These are phyloP conservation scores for Lacerta agilis DNA, from an alignment of 2,797 vertebrate species.

Conservation along the genomic window DNA sequence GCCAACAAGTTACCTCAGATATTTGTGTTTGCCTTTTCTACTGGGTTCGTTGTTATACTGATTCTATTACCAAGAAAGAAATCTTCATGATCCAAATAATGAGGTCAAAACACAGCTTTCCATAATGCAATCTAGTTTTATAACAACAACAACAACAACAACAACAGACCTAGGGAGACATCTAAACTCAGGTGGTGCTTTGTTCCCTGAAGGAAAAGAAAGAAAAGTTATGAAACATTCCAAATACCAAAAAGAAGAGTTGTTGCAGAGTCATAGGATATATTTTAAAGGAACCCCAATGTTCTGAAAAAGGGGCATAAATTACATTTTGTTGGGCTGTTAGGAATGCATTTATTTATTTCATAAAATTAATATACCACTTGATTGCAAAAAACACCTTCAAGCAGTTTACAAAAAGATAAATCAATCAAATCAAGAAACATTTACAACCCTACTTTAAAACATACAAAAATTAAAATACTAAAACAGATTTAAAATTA, in stretches of 20 bases:
- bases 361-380: too few species aligned
- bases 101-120: slow-evolving; percentile 61
- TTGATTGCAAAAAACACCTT: too few species aligned
- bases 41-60: slow-evolving; percentile 56
- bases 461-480: too few species aligned
- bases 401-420: too few species aligned
- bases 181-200: slow-evolving; percentile 49
- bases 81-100: slow-evolving; percentile 59
- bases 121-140: slow-evolving; percentile 30
- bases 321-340: too few species aligned
- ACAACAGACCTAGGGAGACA: slow-evolving; percentile 23
- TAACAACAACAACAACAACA: neutral
- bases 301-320: neutral
- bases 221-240: neutral
- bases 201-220: slow-evolving; percentile 47
- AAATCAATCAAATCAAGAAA: too few species aligned
- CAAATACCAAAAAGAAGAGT: neutral
- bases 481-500: too few species aligned
- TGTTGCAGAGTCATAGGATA: neutral
- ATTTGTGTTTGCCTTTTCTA: slow-evolving; percentile 57
- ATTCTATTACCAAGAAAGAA: slow-evolving; percentile 58
- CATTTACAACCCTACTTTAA: too few species aligned
- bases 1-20: slow-evolving; percentile 48
- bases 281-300: neutral
- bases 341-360: too few species aligned